Percentiles rank a stretch among this genome's conserved stretches.
Evolutionary conservation across 2,113 vertebrate genomes (phyloP).

Genomic region (Addax nasomaculatus): DNA sequence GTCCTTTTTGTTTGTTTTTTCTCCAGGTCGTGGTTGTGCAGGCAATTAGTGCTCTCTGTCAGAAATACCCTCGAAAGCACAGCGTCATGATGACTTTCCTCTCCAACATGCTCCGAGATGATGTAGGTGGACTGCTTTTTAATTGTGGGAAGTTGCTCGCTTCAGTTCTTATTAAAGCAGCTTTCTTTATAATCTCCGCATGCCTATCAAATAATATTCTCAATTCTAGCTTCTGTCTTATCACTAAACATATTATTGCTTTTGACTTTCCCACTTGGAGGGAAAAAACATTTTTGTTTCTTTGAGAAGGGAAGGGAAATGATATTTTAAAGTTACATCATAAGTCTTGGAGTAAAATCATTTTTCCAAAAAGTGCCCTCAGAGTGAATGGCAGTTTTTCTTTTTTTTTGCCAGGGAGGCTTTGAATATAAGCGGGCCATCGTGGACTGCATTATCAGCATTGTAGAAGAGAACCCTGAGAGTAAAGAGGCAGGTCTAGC

Average conservation of each 20-base stretch:
- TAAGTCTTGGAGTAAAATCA: background rate
- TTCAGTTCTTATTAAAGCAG: background rate
- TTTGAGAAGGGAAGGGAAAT: background rate
- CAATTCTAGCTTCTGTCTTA: background rate
- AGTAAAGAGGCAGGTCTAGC: conserved; percentile 95
- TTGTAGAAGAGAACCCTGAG: conserved; percentile 97
- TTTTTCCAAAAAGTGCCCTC: background rate
- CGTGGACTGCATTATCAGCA: conserved; percentile 97
- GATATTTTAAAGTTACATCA: conserved; percentile 9
- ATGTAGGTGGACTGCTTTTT: conserved; percentile 82
- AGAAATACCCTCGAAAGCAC: conserved; percentile 98
- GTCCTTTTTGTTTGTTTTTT: background rate
- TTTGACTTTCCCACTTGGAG: background rate
- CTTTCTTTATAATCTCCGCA: background rate
- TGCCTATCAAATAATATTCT: background rate
- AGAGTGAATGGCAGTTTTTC: background rate
- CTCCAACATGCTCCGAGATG: conserved; percentile 98
- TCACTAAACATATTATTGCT: background rate
- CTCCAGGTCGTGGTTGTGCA: conserved; percentile 98
- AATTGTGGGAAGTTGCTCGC: background rate
- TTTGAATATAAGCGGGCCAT: conserved; percentile 99
- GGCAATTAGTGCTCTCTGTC: conserved; percentile 96
- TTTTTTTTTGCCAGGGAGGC: conserved; percentile 86
- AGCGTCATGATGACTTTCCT: conserved; percentile 98
- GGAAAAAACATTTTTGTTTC: background rate